phyloP scores from a whole-genome alignment of 2,888 invertebrate species.

The Andrena bicolor region DNA sequence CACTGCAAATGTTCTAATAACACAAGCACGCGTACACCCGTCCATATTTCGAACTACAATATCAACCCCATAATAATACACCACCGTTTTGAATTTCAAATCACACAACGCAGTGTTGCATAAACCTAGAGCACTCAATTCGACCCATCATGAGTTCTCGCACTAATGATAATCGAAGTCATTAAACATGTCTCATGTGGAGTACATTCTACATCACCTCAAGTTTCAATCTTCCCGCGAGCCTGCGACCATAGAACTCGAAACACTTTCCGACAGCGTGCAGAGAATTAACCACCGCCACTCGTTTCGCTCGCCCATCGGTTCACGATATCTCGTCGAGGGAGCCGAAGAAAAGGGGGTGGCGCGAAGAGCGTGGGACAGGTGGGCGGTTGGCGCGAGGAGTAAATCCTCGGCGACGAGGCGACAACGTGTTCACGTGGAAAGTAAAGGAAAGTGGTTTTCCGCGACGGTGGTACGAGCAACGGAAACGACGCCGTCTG shows the following conservation, averaged over 20 bases:
- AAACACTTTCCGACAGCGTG: too few species aligned
- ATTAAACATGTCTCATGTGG: not conserved
- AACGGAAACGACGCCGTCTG: conserved; percentile 49
- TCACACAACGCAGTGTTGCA: too few species aligned
- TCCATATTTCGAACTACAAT: too few species aligned
- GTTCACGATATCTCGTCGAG: not conserved
- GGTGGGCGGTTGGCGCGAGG: conserved; percentile 11
- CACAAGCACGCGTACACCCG: too few species aligned
- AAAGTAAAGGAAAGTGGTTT: conserved; percentile 68
- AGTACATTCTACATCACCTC: not conserved
- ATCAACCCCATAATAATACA: too few species aligned
- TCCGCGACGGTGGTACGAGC: conserved; percentile 42
- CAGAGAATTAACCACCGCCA: not conserved
- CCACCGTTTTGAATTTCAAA: too few species aligned
- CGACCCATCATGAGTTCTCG: too few species aligned
- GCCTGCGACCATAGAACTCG: not conserved
- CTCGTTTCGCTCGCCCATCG: conserved; percentile 18
- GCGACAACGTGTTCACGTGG: conserved; percentile 70
- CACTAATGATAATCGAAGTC: not conserved
- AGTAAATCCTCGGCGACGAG: conserved; percentile 63
- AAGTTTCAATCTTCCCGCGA: not conserved
- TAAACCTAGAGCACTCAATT: too few species aligned
- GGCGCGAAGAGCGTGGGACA: conserved; percentile 1
- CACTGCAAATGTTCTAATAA: too few species aligned
- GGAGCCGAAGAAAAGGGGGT: not conserved